phyloP scores from a whole-genome alignment of 2,113 vertebrate genomes.

The Microcebus ravelobensis region DNA sequence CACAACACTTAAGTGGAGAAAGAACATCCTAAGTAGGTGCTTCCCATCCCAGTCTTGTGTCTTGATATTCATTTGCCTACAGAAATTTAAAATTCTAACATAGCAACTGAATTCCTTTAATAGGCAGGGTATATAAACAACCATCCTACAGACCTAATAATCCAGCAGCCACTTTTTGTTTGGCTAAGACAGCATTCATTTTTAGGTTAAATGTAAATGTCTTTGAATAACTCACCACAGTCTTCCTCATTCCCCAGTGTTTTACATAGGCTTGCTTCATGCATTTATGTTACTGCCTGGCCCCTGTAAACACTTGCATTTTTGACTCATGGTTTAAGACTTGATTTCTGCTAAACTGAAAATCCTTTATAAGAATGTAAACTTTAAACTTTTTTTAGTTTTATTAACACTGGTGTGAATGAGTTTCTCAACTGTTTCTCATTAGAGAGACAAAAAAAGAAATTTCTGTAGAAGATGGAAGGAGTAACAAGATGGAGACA shows the following conservation, averaged over 20 bases:
- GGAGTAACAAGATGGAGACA: not conserved
- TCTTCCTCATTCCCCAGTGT: not conserved
- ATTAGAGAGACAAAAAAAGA: not conserved
- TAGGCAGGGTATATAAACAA: not conserved
- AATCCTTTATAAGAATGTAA: slow-evolving; percentile 1
- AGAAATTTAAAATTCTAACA: slow-evolving; percentile 44
- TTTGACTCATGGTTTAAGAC: not conserved
- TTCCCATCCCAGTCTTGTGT: not conserved
- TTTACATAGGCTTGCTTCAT: not conserved
- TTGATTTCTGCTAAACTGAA: slow-evolving; percentile 22
- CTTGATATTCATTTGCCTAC: not conserved
- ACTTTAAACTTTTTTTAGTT: slow-evolving; percentile 4
- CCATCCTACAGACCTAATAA: not conserved
- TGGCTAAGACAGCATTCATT: not conserved
- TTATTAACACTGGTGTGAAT: not conserved
- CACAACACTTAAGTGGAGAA: not conserved
- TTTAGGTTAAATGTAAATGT: not conserved
- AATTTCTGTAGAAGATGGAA: not conserved
- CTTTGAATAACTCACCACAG: not conserved
- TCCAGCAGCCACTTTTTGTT: not conserved
- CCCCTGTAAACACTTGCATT: not conserved
- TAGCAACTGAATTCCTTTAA: not conserved
- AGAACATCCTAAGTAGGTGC: not conserved
- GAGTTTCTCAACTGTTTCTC: slow-evolving; percentile 14
- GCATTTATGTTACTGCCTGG: not conserved